Evolutionary conservation across 1,140 invertebrate genomes (phyloP), one percentile per base, ranked within the genome.

Genomic region (Vanessa atalanta): DNA sequence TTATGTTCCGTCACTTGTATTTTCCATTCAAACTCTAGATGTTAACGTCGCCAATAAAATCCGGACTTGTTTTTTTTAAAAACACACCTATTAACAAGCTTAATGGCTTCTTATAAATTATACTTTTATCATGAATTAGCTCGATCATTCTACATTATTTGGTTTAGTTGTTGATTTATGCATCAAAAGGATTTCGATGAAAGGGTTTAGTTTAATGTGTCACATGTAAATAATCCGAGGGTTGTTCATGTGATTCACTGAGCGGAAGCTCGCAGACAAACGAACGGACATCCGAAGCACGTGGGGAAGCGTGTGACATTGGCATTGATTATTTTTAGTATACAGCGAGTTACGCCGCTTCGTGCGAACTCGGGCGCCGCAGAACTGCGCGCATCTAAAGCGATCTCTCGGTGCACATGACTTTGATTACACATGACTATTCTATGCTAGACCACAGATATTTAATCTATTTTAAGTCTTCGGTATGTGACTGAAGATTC

Each of bases 291-390:
- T 74, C 68, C 71, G 69, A 57, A 60, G 37, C 65, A 47, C 48
- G 61, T 63, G 61, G 50, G 20, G 43, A 5, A 23, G 66, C 66
- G 14, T 60, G 60, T 70, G 61, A 72, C 57, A 70, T 73, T 75
- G 70, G 73, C 73, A 70, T 65, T 75, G 75, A 69, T n/a, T 76
- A 71, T 72, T 50, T 51, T 65, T 73, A 64, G 64, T 65, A 61
- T 31, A 26, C 50, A 53, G 57, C 60, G 53, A 50, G 51, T 50
- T 37, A 48, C 68, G 57, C 14, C 3, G 70, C 60, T 15, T 37
- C 61, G 48, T 13, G 31, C 48, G 65, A 11, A 48, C 47, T 26
- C 47, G 57, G 5, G 69, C 15, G 26, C 11, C 26, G 23, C 55
- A 14, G 48, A n/a, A 15, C 48, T 15, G 48, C 48, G 48, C 48